Percentiles rank a stretch among this genome's conserved stretches.
Conservation (phyloP, 2,113 vertebrate species). For the Ginglymostoma cirratum region DNA sequence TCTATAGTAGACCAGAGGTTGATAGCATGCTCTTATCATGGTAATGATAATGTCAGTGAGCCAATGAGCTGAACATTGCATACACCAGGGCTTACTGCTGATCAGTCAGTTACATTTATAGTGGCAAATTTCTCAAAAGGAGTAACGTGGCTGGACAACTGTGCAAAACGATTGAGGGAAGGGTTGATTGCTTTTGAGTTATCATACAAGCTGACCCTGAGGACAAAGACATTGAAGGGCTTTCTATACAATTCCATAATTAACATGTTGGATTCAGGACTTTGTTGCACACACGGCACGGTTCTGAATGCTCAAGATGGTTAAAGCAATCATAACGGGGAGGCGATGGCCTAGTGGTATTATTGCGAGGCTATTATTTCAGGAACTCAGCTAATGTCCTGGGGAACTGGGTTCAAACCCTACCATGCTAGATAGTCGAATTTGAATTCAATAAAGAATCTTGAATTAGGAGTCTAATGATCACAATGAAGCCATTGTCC, state of each 20-base stretch:
- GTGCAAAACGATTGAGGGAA: neutral
- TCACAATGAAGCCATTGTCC: no score
- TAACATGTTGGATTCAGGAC: neutral
- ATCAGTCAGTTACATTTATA: neutral
- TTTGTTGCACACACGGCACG: neutral
- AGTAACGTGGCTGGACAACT: neutral
- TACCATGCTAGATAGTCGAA: no score
- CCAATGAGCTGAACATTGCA: neutral
- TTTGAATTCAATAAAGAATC: no score
- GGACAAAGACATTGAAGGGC: neutral
- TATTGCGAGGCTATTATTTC: no score
- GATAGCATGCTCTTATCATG: neutral
- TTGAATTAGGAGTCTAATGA: no score
- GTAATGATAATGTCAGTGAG: conserved; percentile 5
- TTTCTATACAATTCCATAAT: neutral
- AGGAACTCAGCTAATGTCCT: no score
- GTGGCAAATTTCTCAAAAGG: neutral
- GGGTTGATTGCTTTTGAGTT: neutral
- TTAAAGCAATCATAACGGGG: neutral
- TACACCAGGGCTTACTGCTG: neutral
- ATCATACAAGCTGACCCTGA: neutral
- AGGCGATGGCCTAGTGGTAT: no score
- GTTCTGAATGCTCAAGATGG: neutral
- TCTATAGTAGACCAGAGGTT: neutral
- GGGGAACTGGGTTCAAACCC: no score